Percentiles rank a stretch among this genome's conserved stretches.
Conservation (phyloP, 2,888 invertebrate genomes). For the Laothoe populi region DNA sequence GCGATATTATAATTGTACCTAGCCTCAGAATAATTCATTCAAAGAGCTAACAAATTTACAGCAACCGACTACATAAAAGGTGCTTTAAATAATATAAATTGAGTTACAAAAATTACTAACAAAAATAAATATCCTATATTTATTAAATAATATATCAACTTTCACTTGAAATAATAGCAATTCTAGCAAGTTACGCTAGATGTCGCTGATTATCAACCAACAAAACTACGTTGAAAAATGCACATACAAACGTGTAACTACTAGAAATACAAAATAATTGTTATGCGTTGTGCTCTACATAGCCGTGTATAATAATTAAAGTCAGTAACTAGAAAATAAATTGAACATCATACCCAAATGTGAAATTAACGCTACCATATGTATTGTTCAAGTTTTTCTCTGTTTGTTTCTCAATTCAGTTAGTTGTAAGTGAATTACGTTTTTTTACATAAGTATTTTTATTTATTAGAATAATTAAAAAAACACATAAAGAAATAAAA, state of each 20-base stretch:
- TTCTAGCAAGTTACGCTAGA: no score
- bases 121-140: no score
- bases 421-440: background rate
- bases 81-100: no score
- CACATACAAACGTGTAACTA: background rate
- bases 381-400: background rate
- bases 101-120: no score
- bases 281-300: background rate
- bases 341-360: constrained; percentile 4
- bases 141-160: no score
- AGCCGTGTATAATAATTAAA: constrained; percentile 5
- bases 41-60: background rate
- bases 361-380: background rate
- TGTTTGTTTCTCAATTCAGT: constrained; percentile 4
- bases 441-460: no score
- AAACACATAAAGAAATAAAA: no score
- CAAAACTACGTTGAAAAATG: background rate
- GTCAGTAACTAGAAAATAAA: constrained; percentile 1
- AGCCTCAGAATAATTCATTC: background rate
- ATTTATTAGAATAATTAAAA: no score
- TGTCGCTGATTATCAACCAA: no score
- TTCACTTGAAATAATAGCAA: no score
- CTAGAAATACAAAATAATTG: background rate
- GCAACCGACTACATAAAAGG: no score
- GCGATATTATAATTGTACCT: background rate